Evolutionary conservation across 2,888 invertebrate species (phyloP), one percentile per base, ranked within the genome.

Genomic region (Dicyrtoma fusca): DNA sequence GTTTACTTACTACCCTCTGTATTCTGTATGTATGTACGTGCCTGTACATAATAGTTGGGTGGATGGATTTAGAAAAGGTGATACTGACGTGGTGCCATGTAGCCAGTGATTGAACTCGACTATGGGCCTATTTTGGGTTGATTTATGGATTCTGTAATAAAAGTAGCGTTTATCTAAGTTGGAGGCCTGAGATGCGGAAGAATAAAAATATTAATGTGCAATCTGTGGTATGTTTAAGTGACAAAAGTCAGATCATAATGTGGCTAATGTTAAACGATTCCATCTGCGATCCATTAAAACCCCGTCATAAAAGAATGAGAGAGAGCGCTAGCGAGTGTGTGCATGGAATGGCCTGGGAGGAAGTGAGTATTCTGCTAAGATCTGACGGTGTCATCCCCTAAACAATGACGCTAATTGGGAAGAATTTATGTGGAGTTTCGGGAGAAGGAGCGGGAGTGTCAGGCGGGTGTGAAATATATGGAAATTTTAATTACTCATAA

Each of bases 401-500:
- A 68, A 75, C 73, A 76, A 76, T 75, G 64, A 68, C 42, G 70
- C 75, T 76, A 76, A 76, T 76, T 76, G 76, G 63, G 53, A 53
- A 74, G 69, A 75, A 75, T 75, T 74, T 76, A 75, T 74, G 75
- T 70, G 55, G 42, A 72, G 57, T n/a, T 57, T 69, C 42, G 45
- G 13, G 64, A 57, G 65, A 59, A 69, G 45, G 21, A 42, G 34
- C 45, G 45, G 62, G 53, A 34, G 72, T 44, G 51, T 69, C 57
- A 47, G 69, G 65, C 66, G 72, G 75, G 76, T 76, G 78, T 76
- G 76, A 76, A 78, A 76, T 76, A 70, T 76, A 76, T 78, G 76
- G 74, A 77, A 74, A 78, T 78, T 76, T 76, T 78, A 78, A 78
- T 78, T 78, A 78, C 76, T 77, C 78, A 76, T 78, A 75, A 76